Evolutionary conservation across 1,140 invertebrate species (phyloP).

Genomic region (Lordiphosa stackelbergi): DNA sequence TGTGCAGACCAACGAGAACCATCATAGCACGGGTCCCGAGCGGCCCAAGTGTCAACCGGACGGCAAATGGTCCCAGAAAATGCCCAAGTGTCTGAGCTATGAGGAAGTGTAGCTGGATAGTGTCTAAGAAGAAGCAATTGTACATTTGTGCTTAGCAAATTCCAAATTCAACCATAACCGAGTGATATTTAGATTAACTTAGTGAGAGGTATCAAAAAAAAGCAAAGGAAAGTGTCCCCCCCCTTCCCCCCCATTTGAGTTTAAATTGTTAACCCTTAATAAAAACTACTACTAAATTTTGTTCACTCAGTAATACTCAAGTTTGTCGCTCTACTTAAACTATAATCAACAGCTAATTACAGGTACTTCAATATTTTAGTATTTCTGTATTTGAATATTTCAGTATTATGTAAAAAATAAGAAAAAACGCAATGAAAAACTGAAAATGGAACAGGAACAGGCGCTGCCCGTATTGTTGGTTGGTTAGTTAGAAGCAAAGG

Average conservation of each 20-base stretch:
- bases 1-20: constrained; percentile 76
- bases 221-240: too few species aligned
- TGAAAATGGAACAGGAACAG: constrained; percentile 7
- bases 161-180: constrained; percentile 42
- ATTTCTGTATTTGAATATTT: too few species aligned
- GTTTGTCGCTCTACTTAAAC: too few species aligned
- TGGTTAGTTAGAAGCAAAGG: constrained; percentile 45
- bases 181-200: constrained; percentile 75
- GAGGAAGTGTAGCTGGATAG: constrained; percentile 69
- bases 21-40: constrained; percentile 62
- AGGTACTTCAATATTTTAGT: constrained; percentile 25
- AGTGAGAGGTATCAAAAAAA: constrained; percentile 67
- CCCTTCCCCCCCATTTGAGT: too few species aligned
- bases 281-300: too few species aligned
- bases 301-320: too few species aligned
- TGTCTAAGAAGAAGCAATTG: constrained; percentile 1
- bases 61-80: constrained; percentile 78
- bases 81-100: constrained; percentile 79
- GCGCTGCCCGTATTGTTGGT: constrained; percentile 24
- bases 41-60: constrained; percentile 78
- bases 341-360: constrained; percentile 37
- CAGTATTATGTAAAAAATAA: too few species aligned
- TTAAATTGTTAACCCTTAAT: too few species aligned
- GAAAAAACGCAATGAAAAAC: neutral
- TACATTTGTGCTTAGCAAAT: constrained; percentile 24